Evolutionary conservation across 2,797 vertebrate genomes (phyloP).

Genomic region (Phrynocephalus vlangalii): DNA sequence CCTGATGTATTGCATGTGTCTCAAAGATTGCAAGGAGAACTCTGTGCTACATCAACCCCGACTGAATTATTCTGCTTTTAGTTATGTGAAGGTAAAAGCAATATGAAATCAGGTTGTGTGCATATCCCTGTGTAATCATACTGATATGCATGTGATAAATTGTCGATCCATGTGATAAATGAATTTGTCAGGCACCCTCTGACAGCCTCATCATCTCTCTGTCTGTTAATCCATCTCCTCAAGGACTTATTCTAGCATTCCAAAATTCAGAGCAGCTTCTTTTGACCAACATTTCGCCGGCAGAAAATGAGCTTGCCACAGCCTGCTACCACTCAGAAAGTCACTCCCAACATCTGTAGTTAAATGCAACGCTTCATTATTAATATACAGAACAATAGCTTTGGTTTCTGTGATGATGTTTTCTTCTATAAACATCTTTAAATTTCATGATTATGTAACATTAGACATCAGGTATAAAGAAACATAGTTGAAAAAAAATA

Average conservation of each 20-base stretch:
- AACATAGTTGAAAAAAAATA: constrained; percentile 12
- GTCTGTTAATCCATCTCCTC: constrained; percentile 69
- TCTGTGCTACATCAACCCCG: constrained; percentile 30
- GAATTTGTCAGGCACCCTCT: constrained; percentile 71
- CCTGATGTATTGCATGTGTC: constrained; percentile 24
- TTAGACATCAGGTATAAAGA: background rate
- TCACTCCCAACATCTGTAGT: constrained; percentile 4
- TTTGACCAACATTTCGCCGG: constrained; percentile 60
- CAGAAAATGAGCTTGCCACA: constrained; percentile 50
- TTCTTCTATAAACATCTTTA: background rate
- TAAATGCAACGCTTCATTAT: background rate
- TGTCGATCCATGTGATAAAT: constrained; percentile 66
- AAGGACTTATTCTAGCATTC: constrained; percentile 61
- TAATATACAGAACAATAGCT: background rate
- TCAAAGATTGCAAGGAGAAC: constrained; percentile 44
- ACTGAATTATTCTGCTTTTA: constrained; percentile 56
- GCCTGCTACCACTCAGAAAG: constrained; percentile 43
- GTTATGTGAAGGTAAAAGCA: constrained; percentile 58
- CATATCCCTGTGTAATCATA: constrained; percentile 70
- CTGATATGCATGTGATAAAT: constrained; percentile 52
- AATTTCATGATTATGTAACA: background rate
- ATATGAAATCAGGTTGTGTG: constrained; percentile 65
- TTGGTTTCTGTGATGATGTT: background rate
- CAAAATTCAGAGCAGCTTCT: constrained; percentile 64
- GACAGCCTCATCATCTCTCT: constrained; percentile 72